These are phyloP conservation scores for Megaleporinus macrocephalus DNA, from an alignment of 2,113 vertebrate genomes.

Conservation along the genomic window DNA sequence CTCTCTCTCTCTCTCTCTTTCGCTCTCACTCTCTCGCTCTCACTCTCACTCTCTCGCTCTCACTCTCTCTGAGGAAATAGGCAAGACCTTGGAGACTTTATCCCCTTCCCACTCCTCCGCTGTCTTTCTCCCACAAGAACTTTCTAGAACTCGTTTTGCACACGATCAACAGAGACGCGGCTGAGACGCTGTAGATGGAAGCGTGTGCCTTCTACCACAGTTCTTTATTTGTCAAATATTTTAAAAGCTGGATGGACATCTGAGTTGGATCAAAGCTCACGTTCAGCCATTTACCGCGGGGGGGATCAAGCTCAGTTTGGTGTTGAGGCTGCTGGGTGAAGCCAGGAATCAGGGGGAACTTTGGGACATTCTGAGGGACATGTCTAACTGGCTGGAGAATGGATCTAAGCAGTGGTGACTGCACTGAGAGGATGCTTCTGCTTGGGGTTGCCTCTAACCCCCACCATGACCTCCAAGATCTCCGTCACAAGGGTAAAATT, in stretches of 20 bases:
- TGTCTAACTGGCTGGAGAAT: constrained; percentile 14
- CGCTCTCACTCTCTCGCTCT: not conserved
- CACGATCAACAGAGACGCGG: not conserved
- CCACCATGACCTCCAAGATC: constrained; percentile 60
- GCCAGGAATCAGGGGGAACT: not conserved
- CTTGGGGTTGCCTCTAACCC: constrained; percentile 45
- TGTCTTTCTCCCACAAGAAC: not conserved
- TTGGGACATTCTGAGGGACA: constrained; percentile 9
- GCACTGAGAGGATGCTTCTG: constrained; percentile 56
- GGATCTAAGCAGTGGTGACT: constrained; percentile 53
- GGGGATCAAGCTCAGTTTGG: not conserved
- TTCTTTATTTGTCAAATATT: not conserved
- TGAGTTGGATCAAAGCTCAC: not conserved
- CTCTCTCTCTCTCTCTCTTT: too few species aligned
- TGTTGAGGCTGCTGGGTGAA: not conserved
- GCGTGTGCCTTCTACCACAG: not conserved
- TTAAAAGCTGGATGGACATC: not conserved
- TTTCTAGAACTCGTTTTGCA: not conserved
- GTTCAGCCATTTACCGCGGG: not conserved
- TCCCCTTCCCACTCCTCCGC: not conserved
- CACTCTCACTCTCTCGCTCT: not conserved
- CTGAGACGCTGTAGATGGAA: not conserved
- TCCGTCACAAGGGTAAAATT: constrained; percentile 65
- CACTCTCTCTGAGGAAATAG: not conserved
- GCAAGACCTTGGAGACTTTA: constrained; percentile 24